These are phyloP conservation scores for Poecilia latipinna DNA, from an alignment of 2,113 vertebrate genomes.

Conservation along the genomic window DNA sequence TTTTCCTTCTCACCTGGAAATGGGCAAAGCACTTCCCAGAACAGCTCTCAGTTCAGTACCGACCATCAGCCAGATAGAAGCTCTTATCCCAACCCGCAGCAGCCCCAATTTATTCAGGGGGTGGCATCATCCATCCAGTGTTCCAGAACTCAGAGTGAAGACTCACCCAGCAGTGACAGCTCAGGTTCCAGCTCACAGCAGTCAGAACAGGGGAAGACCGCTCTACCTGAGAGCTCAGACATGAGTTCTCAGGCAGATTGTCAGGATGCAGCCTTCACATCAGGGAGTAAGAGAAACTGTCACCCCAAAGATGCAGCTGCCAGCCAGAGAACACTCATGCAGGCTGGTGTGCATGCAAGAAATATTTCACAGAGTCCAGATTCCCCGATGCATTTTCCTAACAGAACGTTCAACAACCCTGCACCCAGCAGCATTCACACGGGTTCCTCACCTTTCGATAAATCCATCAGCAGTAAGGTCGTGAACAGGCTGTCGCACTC, in stretches of 20 bases:
- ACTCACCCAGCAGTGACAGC: conserved; percentile 77
- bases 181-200: conserved; percentile 83
- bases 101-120: conserved; percentile 79
- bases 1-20: conserved; percentile 82
- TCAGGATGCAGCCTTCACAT: conserved; percentile 75
- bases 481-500: conserved; percentile 80
- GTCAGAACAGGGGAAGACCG: conserved; percentile 80
- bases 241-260: conserved; percentile 80
- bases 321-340: conserved; percentile 80
- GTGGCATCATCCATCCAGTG: conserved; percentile 72
- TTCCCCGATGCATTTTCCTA: conserved; percentile 88
- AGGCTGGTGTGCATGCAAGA: conserved; percentile 84
- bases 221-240: conserved; percentile 84
- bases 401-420: conserved; percentile 82
- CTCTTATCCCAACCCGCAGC: conserved; percentile 74
- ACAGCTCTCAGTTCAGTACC: conserved; percentile 71
- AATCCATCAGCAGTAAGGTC: conserved; percentile 74
- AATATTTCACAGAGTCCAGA: conserved; percentile 81
- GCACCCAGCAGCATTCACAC: conserved; percentile 67
- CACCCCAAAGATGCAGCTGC: conserved; percentile 76
- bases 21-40: conserved; percentile 79
- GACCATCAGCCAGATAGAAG: conserved; percentile 77
- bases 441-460: conserved; percentile 83
- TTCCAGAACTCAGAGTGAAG: conserved; percentile 81
- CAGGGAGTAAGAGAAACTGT: conserved; percentile 80